These are phyloP conservation scores for Drosophila setifemur DNA, from an alignment of 1,140 invertebrate genomes.

Conservation along the genomic window DNA sequence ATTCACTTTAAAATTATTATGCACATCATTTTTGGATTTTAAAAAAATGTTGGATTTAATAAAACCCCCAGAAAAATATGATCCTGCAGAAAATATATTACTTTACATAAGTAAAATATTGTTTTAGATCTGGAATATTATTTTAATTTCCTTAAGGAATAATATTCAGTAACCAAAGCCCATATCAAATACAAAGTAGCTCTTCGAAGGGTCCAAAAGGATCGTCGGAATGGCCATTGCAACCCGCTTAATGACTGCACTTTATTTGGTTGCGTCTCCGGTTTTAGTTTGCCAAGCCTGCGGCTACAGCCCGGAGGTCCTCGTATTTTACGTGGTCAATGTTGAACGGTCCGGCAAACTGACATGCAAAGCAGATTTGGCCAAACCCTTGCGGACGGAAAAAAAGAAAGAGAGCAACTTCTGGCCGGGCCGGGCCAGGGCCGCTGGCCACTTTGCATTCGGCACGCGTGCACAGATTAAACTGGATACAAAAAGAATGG, in stretches of 20 bases:
- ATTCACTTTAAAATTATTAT: too few relatives aligned
- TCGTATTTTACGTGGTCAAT: conserved; percentile 69
- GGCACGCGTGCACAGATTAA: conserved; percentile 52
- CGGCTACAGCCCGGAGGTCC: conserved; percentile 38
- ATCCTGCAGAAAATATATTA: too few relatives aligned
- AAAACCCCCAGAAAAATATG: too few relatives aligned
- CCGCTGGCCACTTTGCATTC: conserved; percentile 25
- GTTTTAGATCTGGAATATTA: too few relatives aligned
- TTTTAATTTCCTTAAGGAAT: too few relatives aligned
- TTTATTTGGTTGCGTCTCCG: conserved; percentile 1
- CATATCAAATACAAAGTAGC: too few relatives aligned
- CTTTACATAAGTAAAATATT: too few relatives aligned
- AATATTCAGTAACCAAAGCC: too few relatives aligned
- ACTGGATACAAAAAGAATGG: conserved; percentile 22
- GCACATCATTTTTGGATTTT: too few relatives aligned
- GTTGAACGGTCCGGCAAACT: conserved; percentile 50
- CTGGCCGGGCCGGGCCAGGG: not conserved
- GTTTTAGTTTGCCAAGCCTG: conserved; percentile 29
- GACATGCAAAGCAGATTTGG: conserved; percentile 52
- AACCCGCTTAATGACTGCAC: conserved; percentile 1
- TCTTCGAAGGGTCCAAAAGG: not conserved
- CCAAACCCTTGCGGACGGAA: not conserved
- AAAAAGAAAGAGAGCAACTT: not conserved
- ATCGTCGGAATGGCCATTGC: not conserved
- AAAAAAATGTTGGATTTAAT: too few relatives aligned